These are phyloP conservation scores for Tinea pellionella DNA, from an alignment of 2,888 invertebrate species.

Conservation along the genomic window DNA sequence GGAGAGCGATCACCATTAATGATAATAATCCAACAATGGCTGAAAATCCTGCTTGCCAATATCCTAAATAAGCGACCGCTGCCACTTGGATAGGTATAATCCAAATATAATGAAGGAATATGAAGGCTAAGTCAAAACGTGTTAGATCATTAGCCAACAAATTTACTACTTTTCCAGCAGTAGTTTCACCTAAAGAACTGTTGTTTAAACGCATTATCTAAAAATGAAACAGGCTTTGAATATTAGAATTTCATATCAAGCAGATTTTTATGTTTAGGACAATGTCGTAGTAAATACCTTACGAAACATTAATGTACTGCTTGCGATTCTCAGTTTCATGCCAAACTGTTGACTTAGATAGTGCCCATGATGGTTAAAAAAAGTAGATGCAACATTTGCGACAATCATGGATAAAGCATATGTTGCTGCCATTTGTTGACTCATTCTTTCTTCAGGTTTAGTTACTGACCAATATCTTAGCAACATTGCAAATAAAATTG, in stretches of 20 bases:
- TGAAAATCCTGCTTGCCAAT: conserved; percentile 72
- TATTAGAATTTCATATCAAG: no score
- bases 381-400: conserved; percentile 56
- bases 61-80: conserved; percentile 78
- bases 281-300: conserved; percentile 65
- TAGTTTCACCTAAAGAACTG: conserved; percentile 80
- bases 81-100: conserved; percentile 76
- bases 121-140: conserved; percentile 81
- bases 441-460: conserved; percentile 38
- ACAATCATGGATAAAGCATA: conserved; percentile 62
- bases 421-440: conserved; percentile 61
- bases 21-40: conserved; percentile 76
- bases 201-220: conserved; percentile 62
- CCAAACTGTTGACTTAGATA: conserved; percentile 75
- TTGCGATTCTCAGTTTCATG: conserved; percentile 78
- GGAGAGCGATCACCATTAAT: conserved; percentile 76
- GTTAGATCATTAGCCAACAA: conserved; percentile 89
- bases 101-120: conserved; percentile 84
- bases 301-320: conserved; percentile 79
- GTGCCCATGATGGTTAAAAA: conserved; percentile 78
- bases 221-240: no score
- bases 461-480: conserved; percentile 59
- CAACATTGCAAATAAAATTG: conserved; percentile 71
- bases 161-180: conserved; percentile 89
- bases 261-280: no score